Evolutionary conservation across 2,797 vertebrate species (phyloP).

Genomic region (Falco peregrinus): DNA sequence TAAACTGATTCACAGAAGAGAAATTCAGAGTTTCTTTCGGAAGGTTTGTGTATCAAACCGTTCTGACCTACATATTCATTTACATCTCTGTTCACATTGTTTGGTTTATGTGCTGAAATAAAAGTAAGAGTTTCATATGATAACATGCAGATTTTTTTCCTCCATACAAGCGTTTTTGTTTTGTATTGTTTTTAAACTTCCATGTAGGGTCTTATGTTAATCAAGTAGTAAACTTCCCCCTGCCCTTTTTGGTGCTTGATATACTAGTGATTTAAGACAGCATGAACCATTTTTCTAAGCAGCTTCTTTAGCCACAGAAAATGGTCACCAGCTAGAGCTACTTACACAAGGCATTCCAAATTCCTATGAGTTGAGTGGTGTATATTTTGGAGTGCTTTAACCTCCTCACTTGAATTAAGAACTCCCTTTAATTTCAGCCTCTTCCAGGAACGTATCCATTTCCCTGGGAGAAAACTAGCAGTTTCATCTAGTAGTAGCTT

Average conservation of each 20-base stretch:
- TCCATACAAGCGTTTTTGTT: not conserved
- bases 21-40: not conserved
- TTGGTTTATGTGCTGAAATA: not conserved
- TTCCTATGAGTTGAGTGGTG: not conserved
- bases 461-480: not conserved
- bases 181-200: not conserved
- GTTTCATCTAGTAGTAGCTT: not conserved
- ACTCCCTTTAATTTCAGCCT: not conserved
- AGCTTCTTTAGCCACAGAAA: conserved; percentile 37
- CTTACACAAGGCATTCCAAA: not conserved
- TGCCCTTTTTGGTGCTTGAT: not conserved
- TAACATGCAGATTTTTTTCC: not conserved
- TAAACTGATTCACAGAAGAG: not conserved
- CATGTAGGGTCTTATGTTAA: not conserved
- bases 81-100: not conserved
- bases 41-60: not conserved
- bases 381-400: conserved; percentile 33
- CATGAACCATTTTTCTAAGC: not conserved
- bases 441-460: not conserved
- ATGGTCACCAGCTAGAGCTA: conserved; percentile 1
- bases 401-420: not conserved
- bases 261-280: not conserved
- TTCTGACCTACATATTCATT: not conserved
- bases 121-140: not conserved
- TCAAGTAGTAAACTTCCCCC: not conserved